phyloP scores from a whole-genome alignment of 2,797 vertebrate species.

The Sus cebifrons region DNA sequence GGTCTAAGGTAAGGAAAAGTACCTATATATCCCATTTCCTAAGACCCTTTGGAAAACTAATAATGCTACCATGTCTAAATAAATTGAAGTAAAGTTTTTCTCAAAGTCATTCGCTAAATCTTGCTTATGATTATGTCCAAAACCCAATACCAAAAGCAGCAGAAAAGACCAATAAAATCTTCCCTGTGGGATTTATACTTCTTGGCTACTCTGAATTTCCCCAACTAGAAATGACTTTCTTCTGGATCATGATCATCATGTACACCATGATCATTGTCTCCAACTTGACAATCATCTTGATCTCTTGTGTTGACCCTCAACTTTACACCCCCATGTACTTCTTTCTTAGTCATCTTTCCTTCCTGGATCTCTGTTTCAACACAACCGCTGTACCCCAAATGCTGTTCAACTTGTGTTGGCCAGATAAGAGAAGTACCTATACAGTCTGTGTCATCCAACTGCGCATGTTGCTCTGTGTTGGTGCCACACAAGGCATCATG shows the following conservation, averaged over 20 bases:
- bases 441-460: constrained; percentile 14
- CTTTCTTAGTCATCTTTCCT: constrained; percentile 66
- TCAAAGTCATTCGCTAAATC: not conserved
- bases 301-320: not conserved
- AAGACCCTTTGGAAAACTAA: not conserved
- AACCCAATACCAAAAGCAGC: not conserved
- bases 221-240: constrained; percentile 7
- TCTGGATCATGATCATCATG: constrained; percentile 31
- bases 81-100: not conserved
- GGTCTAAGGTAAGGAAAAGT: not conserved
- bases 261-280: constrained; percentile 54
- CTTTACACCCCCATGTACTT: constrained; percentile 71
- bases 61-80: not conserved
- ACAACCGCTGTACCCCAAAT: constrained; percentile 14
- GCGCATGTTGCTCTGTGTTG: not conserved
- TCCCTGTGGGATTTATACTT: constrained; percentile 63
- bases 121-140: not conserved
- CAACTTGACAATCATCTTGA: constrained; percentile 53
- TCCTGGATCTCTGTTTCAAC: constrained; percentile 66
- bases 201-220: constrained; percentile 60
- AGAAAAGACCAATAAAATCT: not conserved
- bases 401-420: not conserved
- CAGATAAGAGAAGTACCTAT: constrained; percentile 34
- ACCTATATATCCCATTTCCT: not conserved
- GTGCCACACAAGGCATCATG: not conserved